Evolutionary conservation across 2,888 invertebrate genomes (phyloP).

Genomic region (Galeruca laticollis): DNA sequence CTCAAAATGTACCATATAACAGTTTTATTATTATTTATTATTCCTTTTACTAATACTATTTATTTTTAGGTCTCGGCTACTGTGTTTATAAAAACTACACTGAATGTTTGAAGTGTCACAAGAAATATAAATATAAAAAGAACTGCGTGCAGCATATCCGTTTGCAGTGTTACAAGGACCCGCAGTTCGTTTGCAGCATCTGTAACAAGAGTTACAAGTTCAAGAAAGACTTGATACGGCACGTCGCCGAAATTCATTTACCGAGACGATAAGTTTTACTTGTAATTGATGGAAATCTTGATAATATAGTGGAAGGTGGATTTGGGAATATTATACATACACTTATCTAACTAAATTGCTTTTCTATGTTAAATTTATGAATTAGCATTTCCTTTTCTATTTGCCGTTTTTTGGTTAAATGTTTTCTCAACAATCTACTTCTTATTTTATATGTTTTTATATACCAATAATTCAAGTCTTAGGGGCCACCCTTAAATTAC

Average conservation of each 20-base stretch:
- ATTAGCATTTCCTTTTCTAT: too few relatives aligned
- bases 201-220: constrained; percentile 69
- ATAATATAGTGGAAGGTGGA: background rate
- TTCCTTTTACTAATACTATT: constrained; percentile 10
- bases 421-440: too few relatives aligned
- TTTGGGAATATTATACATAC: too few relatives aligned
- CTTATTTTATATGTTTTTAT: too few relatives aligned
- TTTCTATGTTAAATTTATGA: too few relatives aligned
- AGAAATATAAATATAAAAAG: constrained; percentile 44
- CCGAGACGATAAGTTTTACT: constrained; percentile 11
- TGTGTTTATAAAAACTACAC: constrained; percentile 37
- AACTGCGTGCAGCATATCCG: constrained; percentile 42
- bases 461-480: too few relatives aligned
- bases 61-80: constrained; percentile 38
- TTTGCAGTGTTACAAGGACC: constrained; percentile 67
- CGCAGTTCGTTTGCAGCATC: constrained; percentile 67
- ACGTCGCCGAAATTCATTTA: constrained; percentile 52
- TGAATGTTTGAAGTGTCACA: constrained; percentile 39
- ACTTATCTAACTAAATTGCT: too few relatives aligned
- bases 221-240: constrained; percentile 70
- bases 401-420: too few relatives aligned
- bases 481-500: too few relatives aligned
- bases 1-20: too few relatives aligned
- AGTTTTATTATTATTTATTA: background rate
- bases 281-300: too few relatives aligned